Evolutionary conservation across 2,797 vertebrate genomes (phyloP).

Genomic region (Leucoraja ocellata): DNA sequence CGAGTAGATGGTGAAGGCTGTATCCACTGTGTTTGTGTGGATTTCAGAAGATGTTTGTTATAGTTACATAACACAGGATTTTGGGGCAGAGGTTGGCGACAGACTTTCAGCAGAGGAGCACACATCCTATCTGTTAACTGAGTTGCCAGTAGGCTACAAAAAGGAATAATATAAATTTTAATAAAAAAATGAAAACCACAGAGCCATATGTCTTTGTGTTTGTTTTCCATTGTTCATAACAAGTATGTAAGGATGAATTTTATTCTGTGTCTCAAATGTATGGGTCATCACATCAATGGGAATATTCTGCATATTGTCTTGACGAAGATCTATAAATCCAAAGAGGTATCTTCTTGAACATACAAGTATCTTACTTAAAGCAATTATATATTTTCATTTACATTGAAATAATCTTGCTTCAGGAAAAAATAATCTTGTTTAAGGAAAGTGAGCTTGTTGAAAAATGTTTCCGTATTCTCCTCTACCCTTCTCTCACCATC

Average conservation of each 20-base stretch:
- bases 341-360: too few species aligned
- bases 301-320: not conserved
- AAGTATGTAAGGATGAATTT: too few species aligned
- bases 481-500: not conserved
- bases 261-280: too few species aligned
- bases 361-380: too few species aligned
- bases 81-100: too few species aligned
- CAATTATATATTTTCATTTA: not conserved
- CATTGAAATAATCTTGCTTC: not conserved
- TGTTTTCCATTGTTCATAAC: too few species aligned
- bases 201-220: too few species aligned
- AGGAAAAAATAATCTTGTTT: not conserved
- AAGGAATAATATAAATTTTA: too few species aligned
- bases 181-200: too few species aligned
- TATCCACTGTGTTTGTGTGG: not conserved
- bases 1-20: not conserved
- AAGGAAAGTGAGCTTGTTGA: not conserved
- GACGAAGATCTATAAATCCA: not conserved
- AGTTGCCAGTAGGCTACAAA: not conserved
- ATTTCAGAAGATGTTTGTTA: not conserved
- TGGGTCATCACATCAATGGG: not conserved
- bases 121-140: too few species aligned
- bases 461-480: not conserved
- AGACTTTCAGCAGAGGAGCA: too few species aligned
- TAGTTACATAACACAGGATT: not conserved